A percentile compares a stretch with the other conserved stretches of the same genome.
Conservation (phyloP, 1,140 invertebrate genomes). For the Cyclargus thomasi region DNA sequence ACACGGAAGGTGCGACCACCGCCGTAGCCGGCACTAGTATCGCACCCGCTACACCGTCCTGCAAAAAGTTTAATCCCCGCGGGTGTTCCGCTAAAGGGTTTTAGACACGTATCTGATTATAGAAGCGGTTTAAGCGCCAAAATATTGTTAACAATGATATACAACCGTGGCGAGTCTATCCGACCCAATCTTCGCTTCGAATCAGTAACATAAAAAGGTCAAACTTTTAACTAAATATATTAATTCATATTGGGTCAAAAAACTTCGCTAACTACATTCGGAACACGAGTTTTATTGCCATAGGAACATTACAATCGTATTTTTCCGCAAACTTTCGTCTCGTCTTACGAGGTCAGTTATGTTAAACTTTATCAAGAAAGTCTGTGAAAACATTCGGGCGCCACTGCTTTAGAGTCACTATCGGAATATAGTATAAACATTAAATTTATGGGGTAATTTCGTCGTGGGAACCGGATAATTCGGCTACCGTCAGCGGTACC, state of each 20-base stretch:
- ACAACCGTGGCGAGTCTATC: too few species aligned
- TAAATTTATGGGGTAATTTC: background rate
- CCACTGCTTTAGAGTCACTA: background rate
- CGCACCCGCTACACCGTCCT: background rate
- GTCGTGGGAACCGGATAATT: background rate
- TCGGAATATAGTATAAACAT: background rate
- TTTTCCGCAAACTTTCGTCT: conserved; percentile 3
- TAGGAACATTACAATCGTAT: background rate
- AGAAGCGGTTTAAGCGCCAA: background rate
- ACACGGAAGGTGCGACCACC: background rate
- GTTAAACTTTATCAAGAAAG: conserved; percentile 15
- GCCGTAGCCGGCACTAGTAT: too few species aligned
- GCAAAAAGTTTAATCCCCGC: background rate
- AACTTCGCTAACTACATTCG: background rate
- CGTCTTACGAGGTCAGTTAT: conserved; percentile 6
- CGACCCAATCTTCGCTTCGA: too few species aligned
- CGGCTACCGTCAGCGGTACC: background rate
- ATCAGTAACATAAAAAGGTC: too few species aligned
- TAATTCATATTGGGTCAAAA: background rate
- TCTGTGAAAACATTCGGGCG: conserved; percentile 9
- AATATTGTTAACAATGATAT: background rate
- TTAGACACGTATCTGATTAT: background rate
- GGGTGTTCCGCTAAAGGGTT: background rate
- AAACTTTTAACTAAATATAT: too few species aligned
- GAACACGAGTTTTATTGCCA: background rate